phyloP scores from a whole-genome alignment of 2,888 invertebrate genomes.

The Callyntrura guangdongensis region DNA sequence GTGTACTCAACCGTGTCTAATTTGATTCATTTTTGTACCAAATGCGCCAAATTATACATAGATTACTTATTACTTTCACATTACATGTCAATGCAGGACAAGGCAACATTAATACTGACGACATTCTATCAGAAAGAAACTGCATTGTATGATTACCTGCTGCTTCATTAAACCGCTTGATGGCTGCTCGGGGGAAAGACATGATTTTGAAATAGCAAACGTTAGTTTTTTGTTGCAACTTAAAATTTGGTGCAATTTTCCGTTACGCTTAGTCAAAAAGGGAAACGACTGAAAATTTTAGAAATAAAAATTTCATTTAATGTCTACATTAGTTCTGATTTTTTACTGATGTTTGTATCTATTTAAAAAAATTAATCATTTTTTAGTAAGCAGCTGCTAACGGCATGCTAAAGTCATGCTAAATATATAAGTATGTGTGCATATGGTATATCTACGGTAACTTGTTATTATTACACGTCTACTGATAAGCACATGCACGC shows the following conservation, averaged over 20 bases:
- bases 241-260: not conserved
- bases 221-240: not conserved
- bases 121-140: not conserved
- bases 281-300: too few relatives aligned
- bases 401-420: too few relatives aligned
- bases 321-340: too few relatives aligned
- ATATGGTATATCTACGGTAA: conserved; percentile 20
- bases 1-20: not conserved
- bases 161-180: conserved; percentile 73
- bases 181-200: conserved; percentile 66
- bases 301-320: too few relatives aligned
- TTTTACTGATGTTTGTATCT: too few relatives aligned
- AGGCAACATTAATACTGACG: not conserved
- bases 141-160: conserved; percentile 50
- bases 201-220: not conserved
- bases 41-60: too few relatives aligned
- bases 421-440: not conserved
- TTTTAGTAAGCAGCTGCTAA: too few relatives aligned
- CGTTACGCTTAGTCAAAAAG: too few relatives aligned
- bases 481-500: not conserved
- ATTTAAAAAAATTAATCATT: too few relatives aligned
- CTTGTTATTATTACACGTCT: not conserved
- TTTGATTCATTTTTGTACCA: too few relatives aligned
- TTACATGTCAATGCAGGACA: not conserved
- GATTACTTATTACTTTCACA: not conserved